phyloP scores from a whole-genome alignment of 1,140 invertebrate species.

The Anastrepha obliqua region DNA sequence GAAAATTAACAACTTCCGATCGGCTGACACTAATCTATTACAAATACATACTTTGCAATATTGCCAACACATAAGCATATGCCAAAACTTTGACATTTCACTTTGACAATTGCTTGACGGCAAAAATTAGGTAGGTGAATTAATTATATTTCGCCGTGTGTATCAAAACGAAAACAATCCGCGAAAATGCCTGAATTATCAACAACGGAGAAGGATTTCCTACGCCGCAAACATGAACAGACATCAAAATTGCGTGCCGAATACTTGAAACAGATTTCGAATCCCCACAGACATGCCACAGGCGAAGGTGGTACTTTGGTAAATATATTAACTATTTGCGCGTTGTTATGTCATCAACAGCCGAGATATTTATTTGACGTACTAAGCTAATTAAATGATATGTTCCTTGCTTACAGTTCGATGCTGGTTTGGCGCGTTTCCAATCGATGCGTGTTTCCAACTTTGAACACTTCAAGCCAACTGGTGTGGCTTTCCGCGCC shows the following conservation, averaged over 20 bases:
- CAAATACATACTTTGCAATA: not conserved
- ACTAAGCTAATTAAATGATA: slow-evolving; percentile 50
- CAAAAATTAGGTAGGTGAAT: not conserved
- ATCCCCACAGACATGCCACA: slow-evolving; percentile 78
- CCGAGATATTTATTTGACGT: slow-evolving; percentile 33
- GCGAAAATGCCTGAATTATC: slow-evolving; percentile 57
- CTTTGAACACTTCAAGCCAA: slow-evolving; percentile 82
- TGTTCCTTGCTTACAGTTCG: slow-evolving; percentile 80
- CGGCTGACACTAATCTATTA: not conserved
- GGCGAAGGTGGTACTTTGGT: slow-evolving; percentile 79
- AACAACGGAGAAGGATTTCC: slow-evolving; percentile 61
- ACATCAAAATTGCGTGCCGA: slow-evolving; percentile 74
- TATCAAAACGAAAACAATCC: slow-evolving; percentile 40
- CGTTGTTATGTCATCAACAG: slow-evolving; percentile 72
- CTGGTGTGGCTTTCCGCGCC: slow-evolving; percentile 76
- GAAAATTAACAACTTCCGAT: not conserved
- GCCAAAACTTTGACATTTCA: slow-evolving; percentile 20
- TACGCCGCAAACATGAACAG: slow-evolving; percentile 68
- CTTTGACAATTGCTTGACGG: slow-evolving; percentile 8
- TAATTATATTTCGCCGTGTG: not conserved
- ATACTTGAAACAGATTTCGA: slow-evolving; percentile 81
- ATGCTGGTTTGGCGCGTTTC: slow-evolving; percentile 83
- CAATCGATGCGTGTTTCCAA: slow-evolving; percentile 80
- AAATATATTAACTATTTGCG: slow-evolving; percentile 68
- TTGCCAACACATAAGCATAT: not conserved